Conservation (phyloP, 1,140 invertebrate species). For the Acyrthosiphon pisum region DNA sequence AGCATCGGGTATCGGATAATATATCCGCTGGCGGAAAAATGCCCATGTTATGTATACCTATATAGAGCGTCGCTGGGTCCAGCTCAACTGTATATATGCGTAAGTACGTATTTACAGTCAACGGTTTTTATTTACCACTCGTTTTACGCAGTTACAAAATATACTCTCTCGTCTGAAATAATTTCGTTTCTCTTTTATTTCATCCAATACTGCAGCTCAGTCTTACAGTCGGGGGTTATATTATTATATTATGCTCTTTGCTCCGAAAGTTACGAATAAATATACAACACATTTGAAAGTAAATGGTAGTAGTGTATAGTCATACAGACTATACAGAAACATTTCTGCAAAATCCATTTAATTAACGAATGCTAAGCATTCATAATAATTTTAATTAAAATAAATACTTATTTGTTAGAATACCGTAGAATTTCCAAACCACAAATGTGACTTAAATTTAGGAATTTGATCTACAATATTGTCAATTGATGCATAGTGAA, state of each 20-base stretch:
- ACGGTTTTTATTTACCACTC: not conserved
- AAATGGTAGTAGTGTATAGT: not conserved
- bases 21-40: not conserved
- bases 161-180: not conserved
- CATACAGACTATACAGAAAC: not conserved
- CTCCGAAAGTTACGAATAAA: not conserved
- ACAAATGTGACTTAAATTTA: not conserved
- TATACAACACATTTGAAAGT: not conserved
- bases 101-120: conserved; percentile 16
- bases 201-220: not conserved
- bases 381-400: not conserved
- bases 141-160: not conserved
- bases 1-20: not conserved
- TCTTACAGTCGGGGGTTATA: not conserved
- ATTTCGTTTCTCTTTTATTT: conserved; percentile 29
- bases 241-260: not conserved
- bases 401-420: not conserved
- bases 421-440: not conserved
- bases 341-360: not conserved
- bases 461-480: not conserved
- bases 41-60: not conserved
- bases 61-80: not conserved
- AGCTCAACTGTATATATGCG: not conserved
- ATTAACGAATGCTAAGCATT: not conserved
- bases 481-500: not conserved